phyloP scores from a whole-genome alignment of 2,113 vertebrate genomes.

The Ochotona princeps region DNA sequence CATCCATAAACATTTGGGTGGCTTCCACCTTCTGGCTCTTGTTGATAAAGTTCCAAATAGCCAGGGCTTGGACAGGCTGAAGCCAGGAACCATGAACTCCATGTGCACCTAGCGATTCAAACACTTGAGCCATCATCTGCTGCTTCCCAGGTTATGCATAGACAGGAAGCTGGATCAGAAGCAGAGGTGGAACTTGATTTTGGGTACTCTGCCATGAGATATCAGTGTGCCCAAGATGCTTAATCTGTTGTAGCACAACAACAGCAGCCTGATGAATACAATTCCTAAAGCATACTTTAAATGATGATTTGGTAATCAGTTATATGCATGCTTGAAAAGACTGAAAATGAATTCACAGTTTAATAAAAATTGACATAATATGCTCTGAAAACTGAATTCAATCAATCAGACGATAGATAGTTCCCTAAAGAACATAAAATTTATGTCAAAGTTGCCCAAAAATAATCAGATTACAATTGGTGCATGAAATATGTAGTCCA shows the following conservation, averaged over 20 bases:
- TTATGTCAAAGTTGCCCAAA: not conserved
- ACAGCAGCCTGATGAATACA: not conserved
- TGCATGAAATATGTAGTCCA: constrained; percentile 13
- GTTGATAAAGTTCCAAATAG: not conserved
- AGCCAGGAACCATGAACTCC: too few relatives aligned
- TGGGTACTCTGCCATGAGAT: too few relatives aligned
- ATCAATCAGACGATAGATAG: not conserved
- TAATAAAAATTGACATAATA: constrained; percentile 22
- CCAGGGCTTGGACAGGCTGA: too few relatives aligned
- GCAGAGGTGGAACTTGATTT: too few relatives aligned
- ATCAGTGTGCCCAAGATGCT: too few relatives aligned
- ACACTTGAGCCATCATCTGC: too few relatives aligned
- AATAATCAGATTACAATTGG: not conserved
- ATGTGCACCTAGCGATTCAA: too few relatives aligned
- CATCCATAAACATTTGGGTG: too few relatives aligned
- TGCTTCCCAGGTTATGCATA: too few relatives aligned
- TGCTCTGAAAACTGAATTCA: not conserved
- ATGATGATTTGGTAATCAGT: not conserved
- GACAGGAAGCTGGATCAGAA: too few relatives aligned
- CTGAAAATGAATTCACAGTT: not conserved
- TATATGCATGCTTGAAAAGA: constrained; percentile 26
- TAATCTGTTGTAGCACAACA: too few relatives aligned
- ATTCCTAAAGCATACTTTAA: constrained; percentile 33
- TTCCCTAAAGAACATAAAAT: not conserved
- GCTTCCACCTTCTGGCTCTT: not conserved